Conservation (phyloP, 1,140 invertebrate species). For the Rhyacophila brunnea region DNA sequence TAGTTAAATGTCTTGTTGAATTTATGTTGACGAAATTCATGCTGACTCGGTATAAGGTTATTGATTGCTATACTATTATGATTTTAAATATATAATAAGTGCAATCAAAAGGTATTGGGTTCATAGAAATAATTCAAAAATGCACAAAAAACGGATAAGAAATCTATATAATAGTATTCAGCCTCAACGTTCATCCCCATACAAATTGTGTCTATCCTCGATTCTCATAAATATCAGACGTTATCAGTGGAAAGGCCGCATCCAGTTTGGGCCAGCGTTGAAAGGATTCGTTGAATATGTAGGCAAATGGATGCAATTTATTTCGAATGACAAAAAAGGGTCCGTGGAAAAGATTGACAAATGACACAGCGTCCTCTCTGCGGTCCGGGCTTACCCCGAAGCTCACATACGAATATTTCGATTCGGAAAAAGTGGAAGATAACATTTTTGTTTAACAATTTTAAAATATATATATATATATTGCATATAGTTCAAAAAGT, state of each 20-base stretch:
- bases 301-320: conserved; percentile 35
- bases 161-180: too few relatives aligned
- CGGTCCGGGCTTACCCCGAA: neutral
- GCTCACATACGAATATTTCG: neutral
- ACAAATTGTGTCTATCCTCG: conserved; percentile 31
- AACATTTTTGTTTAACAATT: too few relatives aligned
- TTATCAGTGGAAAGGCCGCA: conserved; percentile 25
- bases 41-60: too few relatives aligned
- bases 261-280: conserved; percentile 31
- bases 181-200: conserved; percentile 28
- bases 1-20: too few relatives aligned
- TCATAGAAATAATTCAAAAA: too few relatives aligned
- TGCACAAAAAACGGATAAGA: too few relatives aligned
- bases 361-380: conserved; percentile 15
- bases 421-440: neutral
- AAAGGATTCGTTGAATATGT: conserved; percentile 36
- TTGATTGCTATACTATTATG: too few relatives aligned
- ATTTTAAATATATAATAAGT: too few relatives aligned
- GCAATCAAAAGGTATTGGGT: too few relatives aligned
- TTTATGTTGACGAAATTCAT: too few relatives aligned
- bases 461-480: too few relatives aligned
- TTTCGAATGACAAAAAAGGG: conserved; percentile 35
- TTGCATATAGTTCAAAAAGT: too few relatives aligned
- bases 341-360: conserved; percentile 34
- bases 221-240: conserved; percentile 35